Evolutionary conservation across 2,888 invertebrate species (phyloP), one percentile per base, ranked within the genome.

Genomic region (Tachina lurida): DNA sequence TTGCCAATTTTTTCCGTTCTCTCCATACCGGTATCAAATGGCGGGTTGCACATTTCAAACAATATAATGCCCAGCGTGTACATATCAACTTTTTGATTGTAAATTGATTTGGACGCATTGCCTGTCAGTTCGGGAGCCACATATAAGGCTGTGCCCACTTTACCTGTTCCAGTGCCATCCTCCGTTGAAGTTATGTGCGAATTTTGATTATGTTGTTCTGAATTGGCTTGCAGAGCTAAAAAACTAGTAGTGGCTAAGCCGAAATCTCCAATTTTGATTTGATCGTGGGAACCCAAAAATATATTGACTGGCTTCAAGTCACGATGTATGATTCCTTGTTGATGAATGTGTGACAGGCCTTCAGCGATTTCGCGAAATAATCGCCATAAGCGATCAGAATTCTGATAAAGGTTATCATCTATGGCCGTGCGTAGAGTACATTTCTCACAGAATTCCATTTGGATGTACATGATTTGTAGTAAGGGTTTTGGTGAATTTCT

Each of bases 381-480:
- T 56, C 98, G 94, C 98, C 98, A 98, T 31, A 97, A 95, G 56
- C 98, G 94, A 89, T 96, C 95, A 45, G 95, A 94, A 89, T 98
- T 97, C 89, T 95, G 93, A 91, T 95, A 95, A 49, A 98, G 92
- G 22, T 95, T 95, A 84, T 95, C 95, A 93, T 98, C 98, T 84
- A 99, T 99, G 3, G 98, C 97, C 86, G 96, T 96, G 89, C 95
- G 94, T 45, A 98, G 93, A 0, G 99, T 99, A 89, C 97, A 97
- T 90, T 98, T 98, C 91, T 99, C 99, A 92, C 99, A 99, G 92
- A 98, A 99, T 93, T 99, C 99, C 99, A 99, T 99, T 94, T 99
- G 97, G 88, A 97, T 97, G 91, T 97, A 98, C 93, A 98, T 95
- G 79, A 96, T 90, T 88, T 93, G 92, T 87, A 91, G 90, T 7